Percentiles rank a stretch among this genome's conserved stretches.
phyloP scores from a whole-genome alignment of 2,113 vertebrate species.

The Istiophorus platypterus region DNA sequence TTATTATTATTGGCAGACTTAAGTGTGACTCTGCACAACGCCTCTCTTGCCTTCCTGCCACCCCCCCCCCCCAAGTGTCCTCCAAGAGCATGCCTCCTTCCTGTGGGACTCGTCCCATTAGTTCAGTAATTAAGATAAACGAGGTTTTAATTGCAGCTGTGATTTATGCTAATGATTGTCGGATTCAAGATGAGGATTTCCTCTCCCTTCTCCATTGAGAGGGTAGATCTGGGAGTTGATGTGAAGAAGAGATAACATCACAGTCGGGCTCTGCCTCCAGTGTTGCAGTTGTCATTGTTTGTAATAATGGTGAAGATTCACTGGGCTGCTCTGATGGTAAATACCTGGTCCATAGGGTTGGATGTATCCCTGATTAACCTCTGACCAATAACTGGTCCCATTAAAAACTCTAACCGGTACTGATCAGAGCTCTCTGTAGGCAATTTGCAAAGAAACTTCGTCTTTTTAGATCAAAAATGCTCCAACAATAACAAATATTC shows the following conservation, averaged over 20 bases:
- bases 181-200: conserved; percentile 79
- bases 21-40: conserved; percentile 50
- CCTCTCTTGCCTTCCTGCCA: conserved; percentile 45
- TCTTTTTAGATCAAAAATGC: not conserved
- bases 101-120: conserved; percentile 86
- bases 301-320: conserved; percentile 50
- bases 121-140: conserved; percentile 89
- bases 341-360: conserved; percentile 30
- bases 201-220: conserved; percentile 73
- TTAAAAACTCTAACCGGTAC: not conserved
- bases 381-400: conserved; percentile 48
- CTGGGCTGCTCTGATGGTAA: conserved; percentile 8
- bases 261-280: conserved; percentile 23
- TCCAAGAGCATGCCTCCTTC: conserved; percentile 75
- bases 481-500: not conserved
- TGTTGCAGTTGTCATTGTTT: conserved; percentile 60
- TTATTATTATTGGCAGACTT: conserved; percentile 67
- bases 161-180: conserved; percentile 85
- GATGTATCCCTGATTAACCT: conserved; percentile 31
- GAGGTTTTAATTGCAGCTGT: conserved; percentile 86
- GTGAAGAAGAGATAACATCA: conserved; percentile 57
- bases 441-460: not conserved
- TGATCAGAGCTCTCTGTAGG: not conserved
- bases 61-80: conserved; percentile 73
- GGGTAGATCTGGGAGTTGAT: conserved; percentile 72